A percentile compares a stretch with the other conserved stretches of the same genome.
Conservation (phyloP, 2,888 invertebrate genomes). For the Proisotoma minuta region DNA sequence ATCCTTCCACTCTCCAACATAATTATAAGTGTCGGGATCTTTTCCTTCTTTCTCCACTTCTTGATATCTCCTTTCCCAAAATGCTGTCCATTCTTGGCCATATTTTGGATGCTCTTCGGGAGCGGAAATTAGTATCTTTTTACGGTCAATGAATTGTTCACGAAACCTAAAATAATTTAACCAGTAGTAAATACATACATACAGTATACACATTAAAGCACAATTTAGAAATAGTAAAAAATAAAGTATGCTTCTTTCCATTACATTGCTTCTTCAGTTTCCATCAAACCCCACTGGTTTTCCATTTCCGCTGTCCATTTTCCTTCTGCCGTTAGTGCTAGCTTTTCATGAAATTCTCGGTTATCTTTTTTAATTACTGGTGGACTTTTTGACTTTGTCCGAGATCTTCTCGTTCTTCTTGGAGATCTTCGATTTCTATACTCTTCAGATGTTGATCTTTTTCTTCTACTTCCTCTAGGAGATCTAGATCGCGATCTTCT, state of each 20-base stretch:
- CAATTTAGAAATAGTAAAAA: background rate
- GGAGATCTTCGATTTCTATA: conserved; percentile 20
- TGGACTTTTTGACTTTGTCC: conserved; percentile 15
- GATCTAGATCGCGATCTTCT: conserved; percentile 9
- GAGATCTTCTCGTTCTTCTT: conserved; percentile 19
- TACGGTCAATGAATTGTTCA: conserved; percentile 28
- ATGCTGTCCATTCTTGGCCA: conserved; percentile 39
- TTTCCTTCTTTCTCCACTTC: conserved; percentile 37
- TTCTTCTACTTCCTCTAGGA: conserved; percentile 23
- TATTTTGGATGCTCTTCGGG: conserved; percentile 45
- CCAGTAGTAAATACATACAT: background rate
- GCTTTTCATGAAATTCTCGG: conserved; percentile 37
- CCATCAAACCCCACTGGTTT: conserved; percentile 40
- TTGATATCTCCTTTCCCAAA: conserved; percentile 43
- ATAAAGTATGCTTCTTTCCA: background rate
- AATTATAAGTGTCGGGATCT: conserved; percentile 40
- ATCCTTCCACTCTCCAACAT: conserved; percentile 42
- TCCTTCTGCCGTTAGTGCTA: conserved; percentile 39
- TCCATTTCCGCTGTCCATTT: conserved; percentile 45
- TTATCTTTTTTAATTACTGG: conserved; percentile 23
- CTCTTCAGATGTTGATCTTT: conserved; percentile 12
- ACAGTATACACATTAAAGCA: background rate
- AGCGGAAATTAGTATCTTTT: conserved; percentile 17
- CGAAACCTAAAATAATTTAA: conserved; percentile 22
- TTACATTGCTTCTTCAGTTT: conserved; percentile 41